Conservation (phyloP, 2,888 invertebrate species). For the Oxycera nigricornis region DNA sequence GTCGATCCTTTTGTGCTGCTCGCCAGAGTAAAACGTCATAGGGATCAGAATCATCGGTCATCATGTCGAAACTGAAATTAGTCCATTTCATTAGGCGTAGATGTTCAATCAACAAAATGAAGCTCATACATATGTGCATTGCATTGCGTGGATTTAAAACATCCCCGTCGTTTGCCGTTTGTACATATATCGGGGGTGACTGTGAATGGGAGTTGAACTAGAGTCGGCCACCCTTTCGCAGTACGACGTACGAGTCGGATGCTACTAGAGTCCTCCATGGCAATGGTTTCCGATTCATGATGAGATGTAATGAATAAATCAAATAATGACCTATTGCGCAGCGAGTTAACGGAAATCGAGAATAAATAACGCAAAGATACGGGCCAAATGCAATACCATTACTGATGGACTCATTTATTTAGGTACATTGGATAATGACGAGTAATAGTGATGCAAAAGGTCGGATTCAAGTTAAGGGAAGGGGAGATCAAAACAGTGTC, state of each 20-base stretch:
- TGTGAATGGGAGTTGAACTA: neutral
- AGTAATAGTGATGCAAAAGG: too few relatives aligned
- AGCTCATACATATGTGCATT: neutral
- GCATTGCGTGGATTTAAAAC: neutral
- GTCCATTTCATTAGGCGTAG: slow-evolving; percentile 10
- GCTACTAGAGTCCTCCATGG: neutral
- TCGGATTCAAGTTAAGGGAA: too few relatives aligned
- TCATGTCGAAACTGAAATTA: neutral
- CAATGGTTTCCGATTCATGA: slow-evolving; percentile 4
- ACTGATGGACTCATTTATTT: too few relatives aligned
- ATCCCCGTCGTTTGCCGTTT: neutral
- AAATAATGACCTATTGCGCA: slow-evolving; percentile 10
- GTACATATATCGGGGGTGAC: neutral
- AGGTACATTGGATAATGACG: too few relatives aligned
- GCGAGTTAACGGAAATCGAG: slow-evolving; percentile 1
- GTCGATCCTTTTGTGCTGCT: too few relatives aligned
- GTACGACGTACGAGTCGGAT: neutral
- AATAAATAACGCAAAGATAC: neutral
- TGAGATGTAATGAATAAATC: slow-evolving; percentile 22
- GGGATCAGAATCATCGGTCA: neutral
- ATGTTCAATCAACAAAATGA: slow-evolving; percentile 2
- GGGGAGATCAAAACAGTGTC: too few relatives aligned
- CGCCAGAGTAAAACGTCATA: neutral
- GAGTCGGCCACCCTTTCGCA: neutral
- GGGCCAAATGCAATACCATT: too few relatives aligned